Evolutionary conservation across 2,113 vertebrate genomes (phyloP).

Genomic region (Lasiurus cinereus): DNA sequence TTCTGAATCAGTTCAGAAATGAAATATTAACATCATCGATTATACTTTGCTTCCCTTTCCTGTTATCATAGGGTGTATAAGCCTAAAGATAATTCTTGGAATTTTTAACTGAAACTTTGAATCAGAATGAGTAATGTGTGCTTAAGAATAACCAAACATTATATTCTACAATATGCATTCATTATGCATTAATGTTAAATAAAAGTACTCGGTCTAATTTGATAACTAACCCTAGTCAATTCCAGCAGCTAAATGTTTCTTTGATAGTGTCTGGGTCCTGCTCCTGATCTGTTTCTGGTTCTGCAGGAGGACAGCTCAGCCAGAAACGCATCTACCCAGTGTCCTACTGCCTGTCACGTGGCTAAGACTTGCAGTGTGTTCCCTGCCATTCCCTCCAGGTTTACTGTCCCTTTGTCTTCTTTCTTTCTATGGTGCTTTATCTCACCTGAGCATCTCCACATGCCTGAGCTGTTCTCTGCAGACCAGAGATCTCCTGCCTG

Average conservation of each 20-base stretch:
- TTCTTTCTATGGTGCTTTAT: not conserved
- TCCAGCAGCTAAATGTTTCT: not conserved
- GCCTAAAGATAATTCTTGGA: not conserved
- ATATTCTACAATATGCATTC: not conserved
- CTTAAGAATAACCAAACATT: not conserved
- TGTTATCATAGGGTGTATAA: not conserved
- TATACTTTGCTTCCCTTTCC: not conserved
- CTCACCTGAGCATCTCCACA: not conserved
- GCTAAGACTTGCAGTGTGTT: not conserved
- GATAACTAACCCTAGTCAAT: not conserved
- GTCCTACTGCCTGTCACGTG: not conserved
- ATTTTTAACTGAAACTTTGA: conserved; percentile 42
- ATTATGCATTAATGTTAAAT: not conserved
- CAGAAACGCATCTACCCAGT: not conserved
- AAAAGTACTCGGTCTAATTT: not conserved
- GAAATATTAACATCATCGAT: not conserved
- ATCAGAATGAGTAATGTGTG: not conserved
- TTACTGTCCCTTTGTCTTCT: not conserved
- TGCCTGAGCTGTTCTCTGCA: not conserved
- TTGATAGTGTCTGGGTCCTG: not conserved
- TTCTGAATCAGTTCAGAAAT: conserved; percentile 24
- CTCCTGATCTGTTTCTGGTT: not conserved
- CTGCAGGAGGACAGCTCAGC: not conserved
- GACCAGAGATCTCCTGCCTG: fast-evolving
- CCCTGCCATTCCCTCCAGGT: not conserved